A percentile compares a stretch with the other conserved stretches of the same genome.
Conservation (phyloP, 2,888 invertebrate genomes). For the Onchidella celtica region DNA sequence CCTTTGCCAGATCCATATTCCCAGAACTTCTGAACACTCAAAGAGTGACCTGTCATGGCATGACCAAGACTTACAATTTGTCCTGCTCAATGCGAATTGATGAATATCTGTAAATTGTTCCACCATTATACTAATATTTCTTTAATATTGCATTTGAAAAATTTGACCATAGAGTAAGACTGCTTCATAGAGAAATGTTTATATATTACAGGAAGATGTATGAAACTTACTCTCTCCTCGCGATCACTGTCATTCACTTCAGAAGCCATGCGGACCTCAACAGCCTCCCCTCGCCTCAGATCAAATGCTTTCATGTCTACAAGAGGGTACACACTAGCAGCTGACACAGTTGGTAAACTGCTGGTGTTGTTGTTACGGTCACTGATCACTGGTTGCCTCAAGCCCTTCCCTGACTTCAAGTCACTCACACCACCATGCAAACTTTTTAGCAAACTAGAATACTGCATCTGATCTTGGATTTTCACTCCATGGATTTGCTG, state of each 20-base stretch:
- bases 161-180: too few species aligned
- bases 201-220: too few species aligned
- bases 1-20: too few species aligned
- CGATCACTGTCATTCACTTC: constrained; percentile 20
- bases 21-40: too few species aligned
- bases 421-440: constrained; percentile 9
- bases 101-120: too few species aligned
- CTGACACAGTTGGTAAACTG: not conserved
- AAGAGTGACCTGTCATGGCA: too few species aligned
- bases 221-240: too few species aligned
- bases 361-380: constrained; percentile 30
- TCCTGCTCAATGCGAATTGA: too few species aligned
- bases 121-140: too few species aligned
- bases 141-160: too few species aligned
- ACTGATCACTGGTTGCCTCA: not conserved
- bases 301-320: constrained; percentile 50
- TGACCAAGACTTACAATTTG: too few species aligned
- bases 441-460: constrained; percentile 29
- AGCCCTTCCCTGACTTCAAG: not conserved
- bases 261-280: constrained; percentile 41
- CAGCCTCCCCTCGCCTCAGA: constrained; percentile 41
- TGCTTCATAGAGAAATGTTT: too few species aligned
- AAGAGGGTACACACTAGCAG: not conserved
- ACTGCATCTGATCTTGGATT: constrained; percentile 30
- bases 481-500: constrained; percentile 33